Base-by-base conservation (phyloP, 2,888 invertebrate species). In the Epinotia ramella region DNA sequence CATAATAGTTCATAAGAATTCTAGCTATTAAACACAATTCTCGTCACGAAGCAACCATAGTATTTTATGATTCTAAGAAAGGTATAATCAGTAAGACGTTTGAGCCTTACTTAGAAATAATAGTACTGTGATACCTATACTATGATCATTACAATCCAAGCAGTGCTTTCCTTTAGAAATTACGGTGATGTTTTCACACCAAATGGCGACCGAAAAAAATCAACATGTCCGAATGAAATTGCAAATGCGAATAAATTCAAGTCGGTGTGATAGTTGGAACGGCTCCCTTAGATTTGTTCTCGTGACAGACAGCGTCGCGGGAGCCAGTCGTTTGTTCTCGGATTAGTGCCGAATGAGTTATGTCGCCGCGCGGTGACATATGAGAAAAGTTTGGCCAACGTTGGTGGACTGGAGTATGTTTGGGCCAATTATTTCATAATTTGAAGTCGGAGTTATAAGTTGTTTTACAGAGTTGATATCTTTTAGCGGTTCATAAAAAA, bases 281-380 rank as follows among this genome's bases (percentile, higher is more conserved):
- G 53, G 20, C 57, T 71, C 76, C 75, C 66, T 71, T 66, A 76
- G 76, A 76, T 76, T 76, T 76, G 76, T 66, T 76, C 67, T 62
- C 71, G 28, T 72, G 76, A 76, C 71, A 76, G 76, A 76, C 76
- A 72, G 71, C 71, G 76, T 76, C 76, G 66, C 76, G 76, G 76
- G 76, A 76, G 73, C 72, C 75, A 81, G 81, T 82, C 82, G 81
- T 82, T 82, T 80, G 80, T 82, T 78, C 77, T 64, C 63, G 77
- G 79, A 79, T 79, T 79, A 78, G 69, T 63, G 72, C 18, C 62
- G 78, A 74, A 74, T 78, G 76, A 76, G 73, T 73, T 73, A 76
- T 77, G 67, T 77, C 66, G 59, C 75, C 75, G 70, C 66, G 28
- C 65, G 66, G 75, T 66, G 76, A 76, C 76, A 76, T 76, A 76